Conservation (phyloP, 2,113 vertebrate genomes). For the Ciconia stormi region DNA sequence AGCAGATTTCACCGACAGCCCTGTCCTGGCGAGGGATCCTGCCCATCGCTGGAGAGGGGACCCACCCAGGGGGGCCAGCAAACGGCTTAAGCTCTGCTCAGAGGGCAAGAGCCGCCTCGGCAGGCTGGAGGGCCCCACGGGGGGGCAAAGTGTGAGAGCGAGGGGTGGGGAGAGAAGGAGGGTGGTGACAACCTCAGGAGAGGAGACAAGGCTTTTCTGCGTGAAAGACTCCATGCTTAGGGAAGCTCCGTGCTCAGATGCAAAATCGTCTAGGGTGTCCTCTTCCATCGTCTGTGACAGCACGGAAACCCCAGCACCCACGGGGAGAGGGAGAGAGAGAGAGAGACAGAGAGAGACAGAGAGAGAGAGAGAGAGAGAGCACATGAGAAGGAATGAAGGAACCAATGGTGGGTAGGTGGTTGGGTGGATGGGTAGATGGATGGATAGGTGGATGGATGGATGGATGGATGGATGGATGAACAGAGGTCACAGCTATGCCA, state of each 20-base stretch:
- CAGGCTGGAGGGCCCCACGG: background rate
- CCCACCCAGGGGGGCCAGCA: background rate
- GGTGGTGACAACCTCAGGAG: slow-evolving; percentile 89
- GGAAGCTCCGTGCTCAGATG: slow-evolving; percentile 82
- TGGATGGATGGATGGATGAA: background rate
- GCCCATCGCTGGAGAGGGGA: background rate
- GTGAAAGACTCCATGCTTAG: slow-evolving; percentile 90
- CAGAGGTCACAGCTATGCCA: background rate
- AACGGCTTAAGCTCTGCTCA: background rate
- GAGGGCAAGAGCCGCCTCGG: background rate
- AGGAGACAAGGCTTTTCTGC: slow-evolving; percentile 94
- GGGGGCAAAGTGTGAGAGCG: background rate
- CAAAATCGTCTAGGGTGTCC: slow-evolving; percentile 74
- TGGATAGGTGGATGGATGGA: background rate
- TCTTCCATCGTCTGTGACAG: slow-evolving; percentile 80
- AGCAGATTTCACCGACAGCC: background rate
- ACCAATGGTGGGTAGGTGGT: background rate
- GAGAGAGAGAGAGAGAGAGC: background rate
- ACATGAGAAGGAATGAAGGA: slow-evolving; percentile 62
- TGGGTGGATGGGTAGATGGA: background rate
- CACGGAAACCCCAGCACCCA: slow-evolving; percentile 72
- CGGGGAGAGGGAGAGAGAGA: background rate
- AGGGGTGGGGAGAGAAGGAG: slow-evolving; percentile 8
- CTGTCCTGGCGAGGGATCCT: background rate
- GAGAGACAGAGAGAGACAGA: background rate